These are phyloP conservation scores for Celastrina argiolus DNA, from an alignment of 2,888 invertebrate species.

Conservation along the genomic window DNA sequence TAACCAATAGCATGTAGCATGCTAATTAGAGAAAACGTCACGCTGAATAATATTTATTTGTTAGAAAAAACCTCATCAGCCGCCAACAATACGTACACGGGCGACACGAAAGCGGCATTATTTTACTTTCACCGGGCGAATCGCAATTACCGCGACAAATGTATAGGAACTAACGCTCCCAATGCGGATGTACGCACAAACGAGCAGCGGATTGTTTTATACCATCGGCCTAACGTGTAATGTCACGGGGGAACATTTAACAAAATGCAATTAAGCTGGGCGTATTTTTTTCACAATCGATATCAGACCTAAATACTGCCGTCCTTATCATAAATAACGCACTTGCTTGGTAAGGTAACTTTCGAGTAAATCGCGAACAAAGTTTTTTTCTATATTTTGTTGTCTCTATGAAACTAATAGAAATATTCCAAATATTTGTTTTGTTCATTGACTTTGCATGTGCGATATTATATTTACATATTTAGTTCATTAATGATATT, in stretches of 20 bases:
- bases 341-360: too few relatives aligned
- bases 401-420: too few relatives aligned
- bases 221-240: not conserved
- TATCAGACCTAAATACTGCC: too few relatives aligned
- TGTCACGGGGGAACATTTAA: not conserved
- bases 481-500: too few relatives aligned
- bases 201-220: slow-evolving; percentile 9
- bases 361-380: too few relatives aligned
- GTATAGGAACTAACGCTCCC: slow-evolving; percentile 27
- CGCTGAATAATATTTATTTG: slow-evolving; percentile 22
- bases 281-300: not conserved
- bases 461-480: too few relatives aligned
- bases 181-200: slow-evolving; percentile 27
- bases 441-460: too few relatives aligned
- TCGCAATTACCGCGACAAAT: slow-evolving; percentile 31
- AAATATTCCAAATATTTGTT: too few relatives aligned
- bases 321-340: too few relatives aligned
- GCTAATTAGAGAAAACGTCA: slow-evolving; percentile 24
- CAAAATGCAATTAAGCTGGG: not conserved
- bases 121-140: slow-evolving; percentile 33
- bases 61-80: slow-evolving; percentile 34
- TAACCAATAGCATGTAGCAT: slow-evolving; percentile 3
- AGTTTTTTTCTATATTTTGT: too few relatives aligned
- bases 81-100: slow-evolving; percentile 36
- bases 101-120: slow-evolving; percentile 34